Evolutionary conservation across 2,888 invertebrate genomes (phyloP), one percentile per base, ranked within the genome.

Genomic region (Idaea aversata): DNA sequence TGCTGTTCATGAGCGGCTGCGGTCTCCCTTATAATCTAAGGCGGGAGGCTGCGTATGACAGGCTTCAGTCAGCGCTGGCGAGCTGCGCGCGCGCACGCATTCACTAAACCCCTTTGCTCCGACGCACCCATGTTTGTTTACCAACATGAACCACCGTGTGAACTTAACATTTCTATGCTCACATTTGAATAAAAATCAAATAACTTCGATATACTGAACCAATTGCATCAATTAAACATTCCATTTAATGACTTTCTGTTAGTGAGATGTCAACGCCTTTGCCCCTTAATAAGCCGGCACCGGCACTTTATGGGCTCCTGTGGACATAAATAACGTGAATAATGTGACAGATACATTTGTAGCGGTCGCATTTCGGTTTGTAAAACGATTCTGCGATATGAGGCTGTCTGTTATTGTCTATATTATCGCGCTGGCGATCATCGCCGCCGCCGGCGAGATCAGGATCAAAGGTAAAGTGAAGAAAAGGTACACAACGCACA

Each of bases 311-410:
- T 83, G 82, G 81, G 81, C 80, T 78, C 79, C 83, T 81, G 82
- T 79, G 83, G 72, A 81, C 81, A 86, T 91, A 91, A 91, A 90
- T 90, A 84, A 87, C 76, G 78, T 78, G 82, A 84, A 90, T 91
- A 90, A 93, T 93, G 91, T 89, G 91, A 91, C 90, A 90, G 82
- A 85, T 86, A 87, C 87, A 88, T 88, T 86, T 86, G 84, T 87
- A 83, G 79, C 74, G 77, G 78, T 77, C 77, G 82, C 79, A 83
- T 85, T 85, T 80, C 83, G 79, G 80, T 83, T 89, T 86, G 87
- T 86, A 80, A 82, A 85, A 80, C 81, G 79, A 85, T 86, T 84
- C 74, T 75, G 81, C 85, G 81, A 83, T 78, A 93, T 93, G 92
- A 91, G 84, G 86, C 77, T 78, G 75, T 87, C 86, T 73, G 79